These are phyloP conservation scores for Biston stratarius DNA, from an alignment of 2,888 invertebrate species.

Conservation along the genomic window DNA sequence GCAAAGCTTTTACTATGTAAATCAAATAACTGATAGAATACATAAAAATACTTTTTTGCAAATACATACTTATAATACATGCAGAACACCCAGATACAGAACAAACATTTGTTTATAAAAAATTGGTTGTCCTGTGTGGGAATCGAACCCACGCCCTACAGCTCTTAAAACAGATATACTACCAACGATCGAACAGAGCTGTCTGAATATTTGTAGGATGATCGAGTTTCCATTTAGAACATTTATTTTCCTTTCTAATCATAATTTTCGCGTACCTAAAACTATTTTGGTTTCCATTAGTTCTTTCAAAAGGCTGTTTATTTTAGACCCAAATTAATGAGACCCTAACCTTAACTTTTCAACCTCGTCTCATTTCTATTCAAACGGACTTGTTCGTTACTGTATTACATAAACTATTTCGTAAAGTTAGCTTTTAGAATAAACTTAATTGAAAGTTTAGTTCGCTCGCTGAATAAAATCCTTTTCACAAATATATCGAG, in stretches of 20 bases:
- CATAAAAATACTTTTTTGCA: too few relatives aligned
- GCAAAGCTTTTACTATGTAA: too few relatives aligned
- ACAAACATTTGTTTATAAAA: too few relatives aligned
- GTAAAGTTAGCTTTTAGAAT: slow-evolving; percentile 25
- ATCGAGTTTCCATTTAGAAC: background rate
- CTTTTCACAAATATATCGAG: slow-evolving; percentile 45
- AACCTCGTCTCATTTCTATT: slow-evolving; percentile 8
- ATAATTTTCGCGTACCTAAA: slow-evolving; percentile 1
- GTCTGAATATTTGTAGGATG: too few relatives aligned
- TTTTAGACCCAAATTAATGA: slow-evolving; percentile 19
- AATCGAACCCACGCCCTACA: too few relatives aligned
- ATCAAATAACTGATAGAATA: too few relatives aligned
- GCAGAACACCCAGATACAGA: too few relatives aligned
- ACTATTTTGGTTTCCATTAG: slow-evolving; percentile 18
- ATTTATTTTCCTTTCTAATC: slow-evolving; percentile 1
- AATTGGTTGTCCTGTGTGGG: too few relatives aligned
- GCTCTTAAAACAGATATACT: too few relatives aligned
- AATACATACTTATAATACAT: too few relatives aligned
- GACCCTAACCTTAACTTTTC: slow-evolving; percentile 17
- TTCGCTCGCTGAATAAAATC: slow-evolving; percentile 40
- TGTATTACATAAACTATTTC: slow-evolving; percentile 34
- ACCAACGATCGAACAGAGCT: too few relatives aligned
- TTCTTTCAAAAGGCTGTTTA: slow-evolving; percentile 13
- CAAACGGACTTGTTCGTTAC: slow-evolving; percentile 27
- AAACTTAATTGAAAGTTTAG: slow-evolving; percentile 38